Percentiles rank a stretch among this genome's conserved stretches.
Conservation (phyloP, 2,888 invertebrate genomes). For the Pterostichus madidus region DNA sequence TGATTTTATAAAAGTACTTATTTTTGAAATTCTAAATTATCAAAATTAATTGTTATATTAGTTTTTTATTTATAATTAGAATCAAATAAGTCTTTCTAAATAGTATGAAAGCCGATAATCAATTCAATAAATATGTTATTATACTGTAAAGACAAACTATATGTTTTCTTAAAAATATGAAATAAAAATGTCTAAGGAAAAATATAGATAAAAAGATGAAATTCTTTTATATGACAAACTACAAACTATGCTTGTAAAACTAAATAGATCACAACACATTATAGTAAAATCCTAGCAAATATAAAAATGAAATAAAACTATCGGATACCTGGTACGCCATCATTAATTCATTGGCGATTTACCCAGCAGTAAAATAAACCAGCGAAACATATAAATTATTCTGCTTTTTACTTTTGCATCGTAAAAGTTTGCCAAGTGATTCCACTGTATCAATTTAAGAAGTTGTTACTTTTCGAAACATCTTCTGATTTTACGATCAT, state of each 20-base stretch:
- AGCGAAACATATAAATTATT: slow-evolving; percentile 65
- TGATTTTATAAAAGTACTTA: no score
- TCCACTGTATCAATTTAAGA: slow-evolving; percentile 67
- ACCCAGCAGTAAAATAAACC: slow-evolving; percentile 61
- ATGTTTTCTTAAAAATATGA: no score
- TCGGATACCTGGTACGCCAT: slow-evolving; percentile 46
- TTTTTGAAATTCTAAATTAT: no score
- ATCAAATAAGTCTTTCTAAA: no score
- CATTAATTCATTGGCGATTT: slow-evolving; percentile 64
- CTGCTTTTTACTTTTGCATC: slow-evolving; percentile 66
- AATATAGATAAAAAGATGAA: no score
- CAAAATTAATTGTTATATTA: no score
- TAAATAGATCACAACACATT: slow-evolving; percentile 30
- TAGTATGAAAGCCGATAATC: no score
- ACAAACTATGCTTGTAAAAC: slow-evolving; percentile 24
- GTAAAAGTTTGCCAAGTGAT: slow-evolving; percentile 65
- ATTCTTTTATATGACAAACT: slow-evolving; percentile 3
- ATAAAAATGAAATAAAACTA: slow-evolving; percentile 51
- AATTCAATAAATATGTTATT: no score
- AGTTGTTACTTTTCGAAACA: slow-evolving; percentile 67
- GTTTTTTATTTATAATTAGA: no score
- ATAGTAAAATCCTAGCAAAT: slow-evolving; percentile 42
- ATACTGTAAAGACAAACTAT: no score
- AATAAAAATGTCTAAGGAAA: no score
- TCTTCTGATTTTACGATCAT: slow-evolving; percentile 66